Evolutionary conservation across 53 echinoderm and acorn worm genomes (phyloP), one percentile per base, ranked within the genome.

Genomic region (Actinopyga echinites): DNA sequence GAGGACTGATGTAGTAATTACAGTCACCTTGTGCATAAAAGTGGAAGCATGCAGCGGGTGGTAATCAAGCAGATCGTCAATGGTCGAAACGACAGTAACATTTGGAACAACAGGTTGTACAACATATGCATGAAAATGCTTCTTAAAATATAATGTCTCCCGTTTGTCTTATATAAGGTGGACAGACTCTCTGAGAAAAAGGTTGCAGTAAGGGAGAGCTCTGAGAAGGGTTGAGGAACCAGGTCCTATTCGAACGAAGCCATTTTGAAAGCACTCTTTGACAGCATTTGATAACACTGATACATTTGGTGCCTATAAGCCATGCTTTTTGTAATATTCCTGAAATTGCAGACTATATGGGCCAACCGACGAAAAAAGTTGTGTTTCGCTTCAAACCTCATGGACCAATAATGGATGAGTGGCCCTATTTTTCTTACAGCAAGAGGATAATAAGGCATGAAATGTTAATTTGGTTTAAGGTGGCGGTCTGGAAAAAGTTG

Each of bases 371-470:
- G 84, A 26, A 87, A 63, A n/a, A 84, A 87, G 37, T 87, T 91
- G 65, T 91, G 91, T 29, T 91, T 87, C 9, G 87, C 91, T 34
- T 91, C 84, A 87, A 90, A 91, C 30, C 91, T 83, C 73, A 91
- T 91, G 19, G 62, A 15, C 87, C 91, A 91, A 37, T 71, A 80
- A 34, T 84, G 69, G 15, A 53, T 75, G 17, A 91, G 74, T 40
- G 91, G 91, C 10, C 87, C 91, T 61, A 91, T 33, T 30, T 69
- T 87, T 15, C 21, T 22, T 57, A 65, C 77, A 1, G 91, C 82
- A 69, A 11, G 17, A 1, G 87, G 91, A 56, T 91, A 91, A 65
- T 91, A 87, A 8, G 74, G 56, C 81, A 91, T 73, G 52, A 80
- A 74, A 20, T 91, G 91, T 44, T 91, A 84, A 17, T 91, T 91